Evolutionary conservation across 2,888 invertebrate species (phyloP).

Genomic region (Caenorhabditis sp.): DNA sequence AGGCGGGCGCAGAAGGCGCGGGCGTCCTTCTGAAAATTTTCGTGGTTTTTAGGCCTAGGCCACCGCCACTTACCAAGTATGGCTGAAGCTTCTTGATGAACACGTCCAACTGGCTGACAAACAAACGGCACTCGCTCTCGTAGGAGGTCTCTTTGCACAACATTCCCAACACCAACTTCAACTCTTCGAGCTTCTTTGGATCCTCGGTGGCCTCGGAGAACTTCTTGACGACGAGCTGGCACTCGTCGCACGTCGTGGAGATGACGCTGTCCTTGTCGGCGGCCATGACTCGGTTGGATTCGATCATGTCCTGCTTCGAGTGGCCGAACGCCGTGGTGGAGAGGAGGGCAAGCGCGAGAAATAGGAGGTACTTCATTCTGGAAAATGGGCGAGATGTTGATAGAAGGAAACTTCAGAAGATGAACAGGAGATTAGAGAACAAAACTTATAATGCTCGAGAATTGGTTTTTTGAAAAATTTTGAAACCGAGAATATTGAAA

Average conservation of each 20-base stretch:
- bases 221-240: constrained; percentile 75
- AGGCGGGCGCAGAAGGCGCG: constrained; percentile 77
- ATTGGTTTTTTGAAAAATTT: neutral
- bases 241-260: constrained; percentile 74
- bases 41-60: no score
- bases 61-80: constrained; percentile 76
- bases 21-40: constrained; percentile 73
- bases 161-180: constrained; percentile 72
- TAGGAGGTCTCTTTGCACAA: constrained; percentile 78
- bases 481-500: neutral
- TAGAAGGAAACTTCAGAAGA: no score
- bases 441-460: no score
- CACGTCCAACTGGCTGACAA: constrained; percentile 79
- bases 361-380: constrained; percentile 62
- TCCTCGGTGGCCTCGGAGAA: constrained; percentile 77
- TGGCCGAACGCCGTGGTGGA: constrained; percentile 36
- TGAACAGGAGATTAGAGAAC: no score
- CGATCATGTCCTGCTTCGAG: constrained; percentile 66
- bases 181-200: constrained; percentile 77
- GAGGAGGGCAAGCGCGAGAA: constrained; percentile 56
- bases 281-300: constrained; percentile 71
- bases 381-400: no score
- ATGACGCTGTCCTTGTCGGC: constrained; percentile 31
- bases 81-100: constrained; percentile 79
- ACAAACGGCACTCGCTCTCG: constrained; percentile 78